Base-by-base conservation (phyloP, 1,140 invertebrate genomes). In the Fopius arisanus region DNA sequence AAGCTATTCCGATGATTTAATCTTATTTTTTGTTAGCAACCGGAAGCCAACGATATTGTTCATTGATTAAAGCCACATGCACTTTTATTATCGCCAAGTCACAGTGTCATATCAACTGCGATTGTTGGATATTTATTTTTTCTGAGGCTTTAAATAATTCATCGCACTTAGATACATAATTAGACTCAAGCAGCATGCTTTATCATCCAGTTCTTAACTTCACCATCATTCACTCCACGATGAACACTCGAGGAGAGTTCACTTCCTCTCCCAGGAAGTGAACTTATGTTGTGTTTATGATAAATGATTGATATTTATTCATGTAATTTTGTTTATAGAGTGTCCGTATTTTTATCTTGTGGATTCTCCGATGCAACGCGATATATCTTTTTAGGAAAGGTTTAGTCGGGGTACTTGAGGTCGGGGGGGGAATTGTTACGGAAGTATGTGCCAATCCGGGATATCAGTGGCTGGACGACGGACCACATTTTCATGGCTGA, bases 391-490 rank as follows among this genome's bases (percentile, higher is more conserved):
- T 63, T 29, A 28, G 26, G 54, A 41, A 65, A 72, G 48, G 43
- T 72, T 72, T 72, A 72, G 48, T 72, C 51, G 31, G 75, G 72
- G 48, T 74, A 77, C 65, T 68, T 68, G 51, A 77, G 72, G 40
- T 73, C 68, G 71, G 33, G 16, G 51, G 69, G 51, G 19, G 68
- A 43, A 23, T 70, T 31, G 37, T 10, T 66, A 77, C 69, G 75
- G 71, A 84, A 80, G 75, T 84, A 82, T 67, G 82, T 80, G 77
- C 75, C 75, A 75, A 82, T 82, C 81, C 82, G 84, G 54, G 71
- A 73, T 73, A 80, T 73, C 79, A 86, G 78, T 68, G 78, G 80
- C 74, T 80, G 79, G 77, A 78, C 78, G 76, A 84, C 54, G 78
- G 84, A 77, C 80, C 82, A 84, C 75, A 80, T 78, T 72, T 76